These are phyloP conservation scores for Hippocampus abdominalis DNA, from an alignment of 2,113 vertebrate genomes.

Conservation along the genomic window DNA sequence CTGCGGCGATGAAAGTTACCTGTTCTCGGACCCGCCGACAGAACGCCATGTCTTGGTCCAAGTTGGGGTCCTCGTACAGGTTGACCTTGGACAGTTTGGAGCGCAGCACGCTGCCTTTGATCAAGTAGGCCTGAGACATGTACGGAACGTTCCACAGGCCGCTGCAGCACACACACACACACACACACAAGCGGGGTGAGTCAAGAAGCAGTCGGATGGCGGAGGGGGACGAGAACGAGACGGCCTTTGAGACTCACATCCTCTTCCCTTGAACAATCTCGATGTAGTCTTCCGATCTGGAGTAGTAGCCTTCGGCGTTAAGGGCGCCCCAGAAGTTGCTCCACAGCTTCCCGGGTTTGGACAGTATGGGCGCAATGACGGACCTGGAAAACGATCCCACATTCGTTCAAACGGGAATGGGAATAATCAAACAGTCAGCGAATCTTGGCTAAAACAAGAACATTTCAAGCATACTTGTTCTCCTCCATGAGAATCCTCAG, in stretches of 20 bases:
- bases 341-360: slow-evolving; percentile 64
- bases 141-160: slow-evolving; percentile 65
- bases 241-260: slow-evolving; percentile 24
- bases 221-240: background rate
- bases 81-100: slow-evolving; percentile 44
- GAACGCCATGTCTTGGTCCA: slow-evolving; percentile 64
- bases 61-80: slow-evolving; percentile 40
- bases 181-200: background rate
- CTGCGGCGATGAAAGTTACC: slow-evolving; percentile 17
- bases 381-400: slow-evolving; percentile 27
- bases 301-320: slow-evolving; percentile 62
- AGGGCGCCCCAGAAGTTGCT: slow-evolving; percentile 68
- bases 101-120: slow-evolving; percentile 45
- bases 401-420: background rate
- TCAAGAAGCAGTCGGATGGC: background rate
- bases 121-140: slow-evolving; percentile 59
- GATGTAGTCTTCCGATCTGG: slow-evolving; percentile 65
- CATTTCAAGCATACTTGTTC: slow-evolving; percentile 42
- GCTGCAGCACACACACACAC: slow-evolving; percentile 15
- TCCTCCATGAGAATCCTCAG: slow-evolving; percentile 58
- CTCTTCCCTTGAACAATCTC: slow-evolving; percentile 65
- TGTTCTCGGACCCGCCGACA: slow-evolving; percentile 59
- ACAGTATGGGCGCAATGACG: slow-evolving; percentile 53
- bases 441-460: background rate
- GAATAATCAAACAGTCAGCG: background rate